Percentiles rank a stretch among this genome's conserved stretches.
phyloP scores from a whole-genome alignment of 2,888 invertebrate genomes.

The Epistrophella euchroma region DNA sequence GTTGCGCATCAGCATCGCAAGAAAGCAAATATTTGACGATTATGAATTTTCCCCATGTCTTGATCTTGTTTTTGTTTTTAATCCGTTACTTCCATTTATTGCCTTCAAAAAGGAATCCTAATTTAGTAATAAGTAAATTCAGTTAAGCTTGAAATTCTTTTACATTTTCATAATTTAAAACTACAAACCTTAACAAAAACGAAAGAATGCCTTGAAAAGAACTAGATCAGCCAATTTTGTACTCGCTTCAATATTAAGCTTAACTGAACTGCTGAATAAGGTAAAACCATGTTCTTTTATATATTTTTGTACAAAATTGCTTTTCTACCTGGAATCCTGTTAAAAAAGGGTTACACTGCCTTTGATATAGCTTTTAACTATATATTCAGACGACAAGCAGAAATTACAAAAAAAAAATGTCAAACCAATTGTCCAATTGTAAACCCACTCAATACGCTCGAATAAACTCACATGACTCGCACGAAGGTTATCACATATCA shows the following conservation, averaged over 20 bases:
- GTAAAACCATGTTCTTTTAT: not conserved
- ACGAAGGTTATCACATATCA: conserved; percentile 63
- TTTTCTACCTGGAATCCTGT: conserved; percentile 3
- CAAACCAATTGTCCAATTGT: conserved; percentile 60
- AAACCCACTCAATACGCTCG: conserved; percentile 48
- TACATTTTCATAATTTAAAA: too few species aligned
- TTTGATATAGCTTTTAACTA: not conserved
- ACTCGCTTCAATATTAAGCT: not conserved
- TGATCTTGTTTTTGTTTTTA: too few species aligned
- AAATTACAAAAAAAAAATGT: conserved; percentile 27
- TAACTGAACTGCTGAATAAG: not conserved
- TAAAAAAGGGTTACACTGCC: conserved; percentile 10
- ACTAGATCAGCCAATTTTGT: not conserved
- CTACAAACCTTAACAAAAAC: not conserved
- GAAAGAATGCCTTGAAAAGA: not conserved
- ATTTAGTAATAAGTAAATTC: too few species aligned
- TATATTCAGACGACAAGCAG: not conserved
- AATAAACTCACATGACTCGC: conserved; percentile 58
- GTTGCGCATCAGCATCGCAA: too few species aligned
- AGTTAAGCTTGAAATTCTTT: too few species aligned
- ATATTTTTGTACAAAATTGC: not conserved
- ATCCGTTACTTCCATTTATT: too few species aligned
- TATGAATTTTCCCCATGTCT: too few species aligned
- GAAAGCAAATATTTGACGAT: too few species aligned
- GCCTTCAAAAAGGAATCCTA: too few species aligned